Evolutionary conservation across 1,140 invertebrate genomes (phyloP), one percentile per base, ranked within the genome.

Genomic region (Helicoverpa zea): DNA sequence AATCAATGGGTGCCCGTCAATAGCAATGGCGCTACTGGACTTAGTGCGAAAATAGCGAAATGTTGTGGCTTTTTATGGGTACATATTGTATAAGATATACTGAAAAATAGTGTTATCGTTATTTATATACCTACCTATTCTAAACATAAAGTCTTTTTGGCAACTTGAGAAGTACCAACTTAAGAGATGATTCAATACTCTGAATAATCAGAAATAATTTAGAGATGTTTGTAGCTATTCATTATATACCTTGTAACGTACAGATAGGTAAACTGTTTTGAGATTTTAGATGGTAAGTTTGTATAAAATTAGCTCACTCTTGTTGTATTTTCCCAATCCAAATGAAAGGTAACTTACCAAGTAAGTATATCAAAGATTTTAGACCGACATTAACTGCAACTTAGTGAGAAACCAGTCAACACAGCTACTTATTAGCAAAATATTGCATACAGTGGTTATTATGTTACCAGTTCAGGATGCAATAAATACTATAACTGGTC

Each of bases 1-100:
- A 92, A 92, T 92, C 90, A 91, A 86, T 18, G 30, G 52, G 56
- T 23, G 51, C 84, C 58, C 80, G 88, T 87, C 87, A 86, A 88
- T 88, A 84, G 80, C 88, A 89, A 80, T 66, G 81, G 78, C 64
- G 59, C 79, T 85, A 79, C 79, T 77, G 70, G 76, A 58, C 80
- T 58, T 14, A 76, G 61, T 13, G 14, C 66, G 2, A 11, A 52
- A 23, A 70, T 51, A 47, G 63, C 5, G 2, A 47, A 52, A 49
- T 30, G 47, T 47, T 30, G 51, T 30, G 7, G 3, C 52, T 30
- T 66, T 64, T 77, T 64, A 30, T 51, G 56, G 52, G n/a, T n/a
- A n/a, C n/a, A n/a, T n/a, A n/a, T n/a, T n/a, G n/a, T n/a, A n/a
- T n/a, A n/a, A n/a, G n/a, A n/a, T n/a, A n/a, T n/a, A n/a, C n/a